Evolutionary conservation across 2,888 invertebrate species (phyloP), one percentile per base, ranked within the genome.

Genomic region (Cephonodes hylas): DNA sequence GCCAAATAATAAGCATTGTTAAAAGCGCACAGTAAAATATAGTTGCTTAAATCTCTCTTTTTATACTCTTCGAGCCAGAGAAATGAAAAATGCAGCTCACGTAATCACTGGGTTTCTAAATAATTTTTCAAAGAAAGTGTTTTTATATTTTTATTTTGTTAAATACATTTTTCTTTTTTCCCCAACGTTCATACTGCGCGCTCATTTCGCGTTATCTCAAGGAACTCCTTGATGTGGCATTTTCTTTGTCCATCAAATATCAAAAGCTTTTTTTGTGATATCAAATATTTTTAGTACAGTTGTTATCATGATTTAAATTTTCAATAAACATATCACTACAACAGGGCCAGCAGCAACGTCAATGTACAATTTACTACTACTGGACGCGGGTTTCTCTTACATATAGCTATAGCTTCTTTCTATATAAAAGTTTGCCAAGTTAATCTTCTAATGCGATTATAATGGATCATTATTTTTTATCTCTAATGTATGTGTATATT

Each of bases 211-310:
- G 38, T 42, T 53, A 53, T 60, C 60, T 60, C 38, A 42, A 22
- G 42, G 38, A 53, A 53, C 25, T 25, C 48, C 53, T 60, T 60
- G 60, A 53, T 60, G 48, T 25, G 38, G 25, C 20, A 42, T 48
- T 60, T 53, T 38, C 38, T 60, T 59, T 46, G 34, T 53, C 48
- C 48, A 60, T 60, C 48, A 53, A 42, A 53, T n/a, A 53, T 18
- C 42, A 15, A 60, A 48, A 45, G 23, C 25, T n/a, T n/a, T 60
- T 60, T 59, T 46, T 27, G 25, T 48, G 27, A 42, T 53, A 53
- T 53, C 25, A 53, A 53, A 42, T 53, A 53, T 53, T 42, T 53
- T 53, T 18, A 18, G 3, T 2, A 27, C 18, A 8, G 31, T 53
- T 18, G 8, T 46, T 46, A 46, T 1, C 48, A n/a, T n/a, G 18